phyloP scores from a whole-genome alignment of 2,888 invertebrate genomes.

The Meganola albula region DNA sequence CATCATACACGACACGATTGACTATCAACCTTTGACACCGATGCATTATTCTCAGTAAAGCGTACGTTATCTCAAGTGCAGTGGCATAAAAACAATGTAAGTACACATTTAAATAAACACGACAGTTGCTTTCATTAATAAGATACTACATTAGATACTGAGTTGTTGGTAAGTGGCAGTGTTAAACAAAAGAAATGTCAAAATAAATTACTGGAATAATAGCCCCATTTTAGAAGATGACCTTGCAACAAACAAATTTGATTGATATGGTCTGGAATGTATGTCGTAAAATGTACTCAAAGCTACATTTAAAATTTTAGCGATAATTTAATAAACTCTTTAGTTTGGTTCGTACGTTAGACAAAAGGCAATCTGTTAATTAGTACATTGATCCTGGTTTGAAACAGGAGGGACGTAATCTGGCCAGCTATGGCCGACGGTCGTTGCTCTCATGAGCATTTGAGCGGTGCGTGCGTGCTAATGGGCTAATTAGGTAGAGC shows the following conservation, averaged over 20 bases:
- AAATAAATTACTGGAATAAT: too few relatives aligned
- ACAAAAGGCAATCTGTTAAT: conserved; percentile 44
- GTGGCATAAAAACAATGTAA: background rate
- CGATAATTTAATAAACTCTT: too few relatives aligned
- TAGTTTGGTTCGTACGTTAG: too few relatives aligned
- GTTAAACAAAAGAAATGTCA: too few relatives aligned
- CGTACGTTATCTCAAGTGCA: background rate
- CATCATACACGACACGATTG: background rate
- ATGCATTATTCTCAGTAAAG: background rate
- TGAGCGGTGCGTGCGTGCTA: conserved; percentile 73
- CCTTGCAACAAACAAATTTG: too few relatives aligned
- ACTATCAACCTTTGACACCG: background rate
- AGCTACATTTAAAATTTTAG: too few relatives aligned
- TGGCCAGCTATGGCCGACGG: conserved; percentile 58
- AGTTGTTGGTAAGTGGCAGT: too few relatives aligned
- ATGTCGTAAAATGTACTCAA: too few relatives aligned
- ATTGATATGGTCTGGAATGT: too few relatives aligned
- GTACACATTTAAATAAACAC: background rate
- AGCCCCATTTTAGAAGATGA: too few relatives aligned
- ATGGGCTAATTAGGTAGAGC: conserved; percentile 70
- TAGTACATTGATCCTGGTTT: conserved; percentile 46
- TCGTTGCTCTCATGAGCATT: conserved; percentile 73
- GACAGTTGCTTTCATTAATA: background rate
- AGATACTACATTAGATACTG: too few relatives aligned
- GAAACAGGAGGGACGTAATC: conserved; percentile 57